Evolutionary conservation across 2,888 invertebrate species (phyloP).

Genomic region (Athrips mouffetella): DNA sequence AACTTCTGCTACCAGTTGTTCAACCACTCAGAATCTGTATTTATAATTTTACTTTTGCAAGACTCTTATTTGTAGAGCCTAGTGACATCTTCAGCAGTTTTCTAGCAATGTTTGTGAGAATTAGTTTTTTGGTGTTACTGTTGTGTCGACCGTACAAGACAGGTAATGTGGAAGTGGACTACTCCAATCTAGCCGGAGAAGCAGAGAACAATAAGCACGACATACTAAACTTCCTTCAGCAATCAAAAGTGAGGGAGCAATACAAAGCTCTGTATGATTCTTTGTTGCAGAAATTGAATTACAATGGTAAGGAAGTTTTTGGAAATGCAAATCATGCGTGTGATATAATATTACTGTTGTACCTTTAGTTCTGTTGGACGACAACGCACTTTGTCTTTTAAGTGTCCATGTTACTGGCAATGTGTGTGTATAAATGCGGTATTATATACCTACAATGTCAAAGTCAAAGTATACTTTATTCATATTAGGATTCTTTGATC

Average conservation of each 20-base stretch:
- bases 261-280: slow-evolving; percentile 51
- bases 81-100: background rate
- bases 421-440: no score
- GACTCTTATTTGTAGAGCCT: background rate
- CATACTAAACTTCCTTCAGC: slow-evolving; percentile 53
- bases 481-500: no score
- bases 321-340: no score
- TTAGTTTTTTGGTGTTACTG: background rate
- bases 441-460: no score
- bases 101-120: background rate
- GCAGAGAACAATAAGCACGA: slow-evolving; percentile 56
- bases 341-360: no score
- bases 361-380: no score
- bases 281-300: slow-evolving; percentile 46
- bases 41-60: no score
- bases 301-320: slow-evolving; percentile 30
- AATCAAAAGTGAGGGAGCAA: slow-evolving; percentile 41
- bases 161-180: slow-evolving; percentile 45
- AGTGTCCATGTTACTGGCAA: no score
- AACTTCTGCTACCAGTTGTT: no score
- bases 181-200: slow-evolving; percentile 49
- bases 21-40: no score
- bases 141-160: background rate
- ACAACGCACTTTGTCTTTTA: no score
- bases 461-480: no score